Conservation (phyloP, 2,797 vertebrate species). For the Phalanger gymnotis region DNA sequence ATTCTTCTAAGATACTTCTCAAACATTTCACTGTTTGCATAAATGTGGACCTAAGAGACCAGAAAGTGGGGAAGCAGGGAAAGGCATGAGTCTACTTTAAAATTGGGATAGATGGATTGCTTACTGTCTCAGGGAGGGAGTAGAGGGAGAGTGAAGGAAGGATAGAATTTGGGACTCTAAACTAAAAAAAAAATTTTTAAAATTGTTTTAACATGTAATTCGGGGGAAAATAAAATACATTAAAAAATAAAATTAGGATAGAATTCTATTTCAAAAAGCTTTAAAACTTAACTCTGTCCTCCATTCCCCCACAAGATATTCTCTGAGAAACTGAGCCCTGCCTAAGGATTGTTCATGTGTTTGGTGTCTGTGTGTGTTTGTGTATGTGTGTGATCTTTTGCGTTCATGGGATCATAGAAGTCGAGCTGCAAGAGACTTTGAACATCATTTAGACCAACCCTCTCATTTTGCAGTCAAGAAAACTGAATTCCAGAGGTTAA, state of each 20-base stretch:
- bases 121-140: background rate
- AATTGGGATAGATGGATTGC: background rate
- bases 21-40: background rate
- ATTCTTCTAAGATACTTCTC: conserved; percentile 68
- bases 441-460: background rate
- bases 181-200: background rate
- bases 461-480: background rate
- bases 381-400: background rate
- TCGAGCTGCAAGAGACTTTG: background rate
- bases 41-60: background rate
- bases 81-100: background rate
- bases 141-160: too few relatives aligned
- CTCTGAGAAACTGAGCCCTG: background rate
- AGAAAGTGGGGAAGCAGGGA: background rate
- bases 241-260: background rate
- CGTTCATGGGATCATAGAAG: background rate
- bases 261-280: background rate
- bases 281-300: background rate
- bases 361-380: background rate
- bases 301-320: background rate
- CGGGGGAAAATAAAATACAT: background rate
- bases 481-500: background rate
- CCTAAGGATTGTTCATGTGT: background rate
- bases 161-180: background rate
- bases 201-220: background rate